Base-by-base conservation (phyloP, 2,797 vertebrate genomes). In the Tokudaia tokunoshimensis region DNA sequence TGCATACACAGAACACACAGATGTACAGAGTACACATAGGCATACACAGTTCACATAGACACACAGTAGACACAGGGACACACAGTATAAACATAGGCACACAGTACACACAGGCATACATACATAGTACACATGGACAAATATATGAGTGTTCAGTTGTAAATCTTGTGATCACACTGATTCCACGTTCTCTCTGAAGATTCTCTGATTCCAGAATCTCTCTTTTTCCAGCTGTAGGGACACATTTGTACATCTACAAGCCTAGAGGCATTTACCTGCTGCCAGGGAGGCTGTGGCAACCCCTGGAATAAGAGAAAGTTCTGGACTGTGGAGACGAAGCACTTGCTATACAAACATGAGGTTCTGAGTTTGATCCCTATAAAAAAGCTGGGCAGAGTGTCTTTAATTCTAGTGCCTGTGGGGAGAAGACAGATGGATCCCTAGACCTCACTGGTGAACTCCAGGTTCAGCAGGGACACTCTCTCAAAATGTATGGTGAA, bases 31-130 rank as follows among this genome's bases (percentile, higher is more conserved):
- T 19, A 14, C 44, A 50, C 26, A 76, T 24, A 50, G 50, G 8
- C 59, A 61, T 20, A 61, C 20, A 8, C 3, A 61, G 59, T 61
- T 17, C 6, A 10, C n/a, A 41, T 50, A 50, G 47, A 20, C 50
- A 80, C 78, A 50, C 37, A 76, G 24, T 44, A 75, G 3, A 44
- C 37, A 75, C 26, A 29, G 24, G 8, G 1, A 26, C 26, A 22
- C 44, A 78, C 55, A 37, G n/a, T 9, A 61, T 15, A 34, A n/a
- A 70, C 1, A 0, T 13, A 3, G 7, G 12, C 1, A 3, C 1
- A 17, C 6, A 29, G 6, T 1, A 4, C 20, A 26, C 3, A 1
- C 12, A 47, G 1, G 11, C 17, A 20, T n/a, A 31, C 17, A 20
- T n/a, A 31, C 17, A 20, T 5, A 26, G 17, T 24, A 11, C 67